These are phyloP conservation scores for Autographa gamma DNA, from an alignment of 2,888 invertebrate species.

Conservation along the genomic window DNA sequence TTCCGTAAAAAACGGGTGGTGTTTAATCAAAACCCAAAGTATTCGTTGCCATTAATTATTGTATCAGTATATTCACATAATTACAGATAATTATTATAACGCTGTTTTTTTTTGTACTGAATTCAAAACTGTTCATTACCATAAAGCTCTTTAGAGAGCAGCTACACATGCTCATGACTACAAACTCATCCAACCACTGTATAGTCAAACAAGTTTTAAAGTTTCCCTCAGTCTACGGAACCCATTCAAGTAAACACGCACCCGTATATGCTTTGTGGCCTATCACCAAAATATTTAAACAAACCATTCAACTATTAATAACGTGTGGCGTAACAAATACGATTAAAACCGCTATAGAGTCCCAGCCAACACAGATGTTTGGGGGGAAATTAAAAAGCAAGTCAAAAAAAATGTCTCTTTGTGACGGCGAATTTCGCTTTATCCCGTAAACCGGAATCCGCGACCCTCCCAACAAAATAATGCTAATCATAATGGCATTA, in stretches of 20 bases:
- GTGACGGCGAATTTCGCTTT: constrained; percentile 84
- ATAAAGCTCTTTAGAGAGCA: not conserved
- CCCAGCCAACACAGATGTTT: constrained; percentile 81
- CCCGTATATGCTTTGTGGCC: constrained; percentile 27
- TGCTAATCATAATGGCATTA: constrained; percentile 89
- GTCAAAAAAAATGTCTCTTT: constrained; percentile 76
- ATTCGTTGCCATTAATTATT: not conserved
- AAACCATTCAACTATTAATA: constrained; percentile 85
- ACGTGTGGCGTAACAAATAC: constrained; percentile 85
- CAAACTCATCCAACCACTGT: not conserved
- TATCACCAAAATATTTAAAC: constrained; percentile 82
- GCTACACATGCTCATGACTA: constrained; percentile 1
- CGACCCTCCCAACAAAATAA: constrained; percentile 83
- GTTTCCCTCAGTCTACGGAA: constrained; percentile 29
- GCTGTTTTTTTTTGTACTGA: not conserved
- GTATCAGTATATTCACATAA: not conserved
- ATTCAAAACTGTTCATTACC: constrained; percentile 2
- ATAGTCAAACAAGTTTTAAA: constrained; percentile 2
- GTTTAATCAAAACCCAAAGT: not conserved
- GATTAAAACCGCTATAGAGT: constrained; percentile 80
- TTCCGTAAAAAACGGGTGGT: constrained; percentile 29
- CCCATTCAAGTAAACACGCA: constrained; percentile 18
- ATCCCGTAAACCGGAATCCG: constrained; percentile 86
- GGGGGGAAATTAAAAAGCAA: constrained; percentile 80
- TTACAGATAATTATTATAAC: not conserved